Evolutionary conservation across 2,113 vertebrate species (phyloP).

Genomic region (Vulpes lagopus): DNA sequence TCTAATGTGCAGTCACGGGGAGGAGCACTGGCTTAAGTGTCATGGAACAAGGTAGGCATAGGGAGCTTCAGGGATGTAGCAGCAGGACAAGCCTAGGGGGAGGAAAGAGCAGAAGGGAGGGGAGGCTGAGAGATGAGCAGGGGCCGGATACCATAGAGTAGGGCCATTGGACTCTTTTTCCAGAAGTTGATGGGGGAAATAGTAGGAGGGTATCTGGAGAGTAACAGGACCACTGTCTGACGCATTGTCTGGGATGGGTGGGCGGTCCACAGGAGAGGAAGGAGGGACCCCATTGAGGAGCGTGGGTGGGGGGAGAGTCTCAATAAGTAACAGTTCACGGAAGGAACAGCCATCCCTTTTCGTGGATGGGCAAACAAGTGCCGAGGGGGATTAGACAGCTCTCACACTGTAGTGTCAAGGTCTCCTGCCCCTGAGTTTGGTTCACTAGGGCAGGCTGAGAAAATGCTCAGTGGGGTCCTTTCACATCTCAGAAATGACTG

Average conservation of each 20-base stretch:
- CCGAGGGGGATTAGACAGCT: not conserved
- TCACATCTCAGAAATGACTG: not conserved
- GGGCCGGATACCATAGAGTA: not conserved
- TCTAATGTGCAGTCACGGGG: accelerated
- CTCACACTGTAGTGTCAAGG: not conserved
- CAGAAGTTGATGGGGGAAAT: not conserved
- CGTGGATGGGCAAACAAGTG: not conserved
- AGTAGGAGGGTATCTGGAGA: not conserved
- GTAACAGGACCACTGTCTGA: not conserved
- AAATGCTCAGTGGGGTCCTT: not conserved
- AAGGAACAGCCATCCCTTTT: not conserved
- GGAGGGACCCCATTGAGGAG: not conserved
- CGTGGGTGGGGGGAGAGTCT: not conserved
- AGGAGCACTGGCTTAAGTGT: not conserved
- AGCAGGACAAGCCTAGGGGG: accelerated
- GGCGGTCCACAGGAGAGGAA: not conserved
- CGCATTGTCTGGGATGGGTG: not conserved
- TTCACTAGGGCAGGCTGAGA: not conserved
- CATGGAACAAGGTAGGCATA: not conserved
- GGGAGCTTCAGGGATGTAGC: not conserved
- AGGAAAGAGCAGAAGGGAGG: not conserved
- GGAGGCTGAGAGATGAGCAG: not conserved
- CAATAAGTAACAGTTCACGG: not conserved
- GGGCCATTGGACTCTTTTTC: not conserved
- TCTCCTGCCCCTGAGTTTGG: not conserved